These are phyloP conservation scores for Zapus hudsonius DNA, from an alignment of 2,113 vertebrate species.

Conservation along the genomic window DNA sequence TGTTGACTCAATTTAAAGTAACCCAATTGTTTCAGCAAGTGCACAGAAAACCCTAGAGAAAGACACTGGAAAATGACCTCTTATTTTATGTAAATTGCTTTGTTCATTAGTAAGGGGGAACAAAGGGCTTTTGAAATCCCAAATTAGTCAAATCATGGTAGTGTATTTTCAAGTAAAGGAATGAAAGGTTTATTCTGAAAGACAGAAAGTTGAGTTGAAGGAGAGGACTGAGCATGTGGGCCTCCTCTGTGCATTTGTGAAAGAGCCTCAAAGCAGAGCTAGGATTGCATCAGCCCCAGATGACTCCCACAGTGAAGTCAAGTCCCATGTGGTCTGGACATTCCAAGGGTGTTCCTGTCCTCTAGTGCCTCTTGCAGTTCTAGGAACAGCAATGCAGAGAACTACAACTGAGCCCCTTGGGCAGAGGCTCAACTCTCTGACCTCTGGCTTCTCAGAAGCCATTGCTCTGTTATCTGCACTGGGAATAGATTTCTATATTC, in stretches of 20 bases:
- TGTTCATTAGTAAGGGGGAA: not conserved
- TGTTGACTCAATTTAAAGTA: not conserved
- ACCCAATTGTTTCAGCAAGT: not conserved
- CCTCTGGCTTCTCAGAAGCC: constrained; percentile 57
- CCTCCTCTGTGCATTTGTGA: constrained; percentile 7
- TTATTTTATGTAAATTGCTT: constrained; percentile 42
- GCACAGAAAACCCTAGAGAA: not conserved
- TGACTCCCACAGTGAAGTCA: constrained; percentile 19
- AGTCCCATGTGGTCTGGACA: constrained; percentile 9
- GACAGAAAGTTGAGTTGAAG: constrained; percentile 14
- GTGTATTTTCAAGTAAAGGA: constrained; percentile 45
- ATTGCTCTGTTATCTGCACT: not conserved
- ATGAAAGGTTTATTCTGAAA: constrained; percentile 31
- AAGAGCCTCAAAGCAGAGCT: not conserved
- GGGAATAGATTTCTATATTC: constrained; percentile 27
- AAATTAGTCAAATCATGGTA: not conserved
- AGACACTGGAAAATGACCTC: not conserved
- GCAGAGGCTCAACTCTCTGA: constrained; percentile 55
- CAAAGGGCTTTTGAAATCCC: constrained; percentile 63
- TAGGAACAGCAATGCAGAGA: constrained; percentile 35
- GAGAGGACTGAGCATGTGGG: not conserved
- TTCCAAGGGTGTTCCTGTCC: constrained; percentile 46
- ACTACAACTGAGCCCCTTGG: not conserved
- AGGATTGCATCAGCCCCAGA: constrained; percentile 46
- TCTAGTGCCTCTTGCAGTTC: constrained; percentile 41